Conservation (phyloP, 2,113 vertebrate species). For the Eolophus roseicapilla region DNA sequence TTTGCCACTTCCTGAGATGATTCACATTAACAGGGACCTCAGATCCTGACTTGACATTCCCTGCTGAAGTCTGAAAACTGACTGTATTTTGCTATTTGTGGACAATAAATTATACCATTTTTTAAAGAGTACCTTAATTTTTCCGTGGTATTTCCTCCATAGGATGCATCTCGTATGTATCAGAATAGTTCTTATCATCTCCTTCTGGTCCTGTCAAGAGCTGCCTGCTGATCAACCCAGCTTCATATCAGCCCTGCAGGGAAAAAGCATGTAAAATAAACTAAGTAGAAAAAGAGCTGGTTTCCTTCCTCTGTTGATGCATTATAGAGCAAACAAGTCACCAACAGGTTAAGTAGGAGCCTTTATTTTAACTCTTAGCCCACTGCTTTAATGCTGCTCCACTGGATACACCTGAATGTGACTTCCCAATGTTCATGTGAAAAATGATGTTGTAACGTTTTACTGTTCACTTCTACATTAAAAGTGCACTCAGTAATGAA, state of each 20-base stretch:
- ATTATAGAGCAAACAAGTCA: not conserved
- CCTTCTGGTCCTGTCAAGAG: not conserved
- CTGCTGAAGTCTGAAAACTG: not conserved
- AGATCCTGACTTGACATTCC: not conserved
- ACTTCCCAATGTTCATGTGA: rapidly evolving
- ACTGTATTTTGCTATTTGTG: not conserved
- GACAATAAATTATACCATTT: conserved; percentile 17
- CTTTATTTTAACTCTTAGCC: not conserved
- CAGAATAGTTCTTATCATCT: rapidly evolving
- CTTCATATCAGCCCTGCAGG: not conserved
- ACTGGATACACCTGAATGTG: not conserved
- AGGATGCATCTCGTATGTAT: too few species aligned
- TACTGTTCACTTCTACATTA: not conserved
- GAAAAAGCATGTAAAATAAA: not conserved
- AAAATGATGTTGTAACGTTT: not conserved
- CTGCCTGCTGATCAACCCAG: not conserved
- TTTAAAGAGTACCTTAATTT: not conserved
- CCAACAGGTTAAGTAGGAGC: not conserved
- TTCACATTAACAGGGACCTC: not conserved
- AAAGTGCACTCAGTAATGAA: not conserved
- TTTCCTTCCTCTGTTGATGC: not conserved
- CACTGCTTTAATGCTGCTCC: not conserved
- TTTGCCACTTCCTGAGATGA: not conserved
- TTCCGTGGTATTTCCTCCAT: not conserved
- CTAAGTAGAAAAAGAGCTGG: not conserved